These are phyloP conservation scores for Drosophila parvula DNA, from an alignment of 1,140 invertebrate genomes.

Conservation along the genomic window DNA sequence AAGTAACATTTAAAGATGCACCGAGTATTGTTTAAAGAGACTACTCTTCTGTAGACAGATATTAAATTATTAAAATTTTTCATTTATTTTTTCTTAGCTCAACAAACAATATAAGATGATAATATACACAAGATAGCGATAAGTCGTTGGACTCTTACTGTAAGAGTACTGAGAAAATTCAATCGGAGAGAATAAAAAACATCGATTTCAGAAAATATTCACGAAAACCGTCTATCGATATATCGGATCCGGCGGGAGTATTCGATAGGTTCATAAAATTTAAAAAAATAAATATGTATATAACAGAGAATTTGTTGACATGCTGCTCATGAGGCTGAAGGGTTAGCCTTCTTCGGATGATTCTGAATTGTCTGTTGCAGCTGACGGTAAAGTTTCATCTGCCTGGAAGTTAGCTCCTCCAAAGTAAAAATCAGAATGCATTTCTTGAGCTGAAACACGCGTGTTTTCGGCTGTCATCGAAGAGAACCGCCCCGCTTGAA, in stretches of 20 bases:
- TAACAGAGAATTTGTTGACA: not conserved
- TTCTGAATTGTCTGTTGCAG: not conserved
- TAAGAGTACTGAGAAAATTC: not conserved
- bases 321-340: not conserved
- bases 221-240: slow-evolving; percentile 16
- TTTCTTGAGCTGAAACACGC: too few species aligned
- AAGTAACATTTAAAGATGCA: too few species aligned
- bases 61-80: too few species aligned
- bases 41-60: too few species aligned
- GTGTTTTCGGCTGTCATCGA: not conserved
- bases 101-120: not conserved
- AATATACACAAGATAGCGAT: not conserved
- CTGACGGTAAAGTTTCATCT: not conserved
- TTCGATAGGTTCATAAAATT: not conserved
- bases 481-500: too few species aligned
- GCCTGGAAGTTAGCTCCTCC: not conserved
- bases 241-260: not conserved
- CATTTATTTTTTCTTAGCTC: too few species aligned
- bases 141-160: not conserved
- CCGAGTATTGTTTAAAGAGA: too few species aligned
- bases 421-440: too few species aligned
- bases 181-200: slow-evolving; percentile 1
- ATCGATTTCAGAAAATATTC: not conserved
- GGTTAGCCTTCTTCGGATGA: not conserved
- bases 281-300: slow-evolving; percentile 2